These are phyloP conservation scores for Coracias cyanogaster DNA, from an alignment of 2,797 vertebrate species.

Conservation along the genomic window DNA sequence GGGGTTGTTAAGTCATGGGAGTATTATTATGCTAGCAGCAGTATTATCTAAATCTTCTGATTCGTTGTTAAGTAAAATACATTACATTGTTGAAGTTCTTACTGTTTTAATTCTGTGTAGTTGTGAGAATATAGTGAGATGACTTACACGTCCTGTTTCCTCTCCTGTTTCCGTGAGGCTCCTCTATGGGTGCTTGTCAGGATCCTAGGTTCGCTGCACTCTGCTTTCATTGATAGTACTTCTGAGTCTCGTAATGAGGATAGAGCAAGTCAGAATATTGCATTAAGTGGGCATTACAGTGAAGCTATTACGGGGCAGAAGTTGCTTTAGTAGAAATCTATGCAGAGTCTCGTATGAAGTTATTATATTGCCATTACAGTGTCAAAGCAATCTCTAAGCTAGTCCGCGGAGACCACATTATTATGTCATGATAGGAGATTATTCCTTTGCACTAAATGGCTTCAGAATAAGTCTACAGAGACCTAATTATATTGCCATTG, in stretches of 20 bases:
- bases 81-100: background rate
- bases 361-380: constrained; percentile 13
- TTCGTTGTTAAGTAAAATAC: background rate
- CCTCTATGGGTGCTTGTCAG: background rate
- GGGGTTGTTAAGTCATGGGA: background rate
- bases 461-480: constrained; percentile 50
- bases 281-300: background rate
- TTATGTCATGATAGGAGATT: constrained; percentile 59
- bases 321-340: background rate
- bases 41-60: background rate
- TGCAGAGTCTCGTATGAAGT: background rate
- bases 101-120: background rate
- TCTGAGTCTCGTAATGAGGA: background rate
- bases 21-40: background rate
- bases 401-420: background rate
- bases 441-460: constrained; percentile 44
- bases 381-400: constrained; percentile 45
- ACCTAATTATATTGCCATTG: constrained; percentile 58
- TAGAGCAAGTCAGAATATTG: background rate
- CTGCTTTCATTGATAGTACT: background rate
- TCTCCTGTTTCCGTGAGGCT: background rate
- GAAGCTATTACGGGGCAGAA: background rate
- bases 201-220: background rate
- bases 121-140: background rate
- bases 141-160: background rate